A percentile compares a stretch with the other conserved stretches of the same genome.
Evolutionary conservation across 2,797 vertebrate species (phyloP).

Genomic region (Anas capensis): DNA sequence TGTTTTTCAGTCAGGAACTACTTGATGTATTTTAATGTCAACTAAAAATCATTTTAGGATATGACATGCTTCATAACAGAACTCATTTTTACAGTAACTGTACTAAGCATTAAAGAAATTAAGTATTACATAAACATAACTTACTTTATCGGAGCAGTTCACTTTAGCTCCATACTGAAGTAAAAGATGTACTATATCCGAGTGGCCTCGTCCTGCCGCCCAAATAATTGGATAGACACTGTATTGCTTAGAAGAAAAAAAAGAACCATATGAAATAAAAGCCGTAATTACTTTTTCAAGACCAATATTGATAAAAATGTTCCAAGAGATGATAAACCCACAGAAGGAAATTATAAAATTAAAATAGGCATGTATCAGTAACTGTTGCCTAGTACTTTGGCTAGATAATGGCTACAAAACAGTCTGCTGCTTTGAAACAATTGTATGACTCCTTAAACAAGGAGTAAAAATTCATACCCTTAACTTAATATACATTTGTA

Average conservation of each 20-base stretch:
- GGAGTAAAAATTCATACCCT: background rate
- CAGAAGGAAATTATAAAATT: background rate
- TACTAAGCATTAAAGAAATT: background rate
- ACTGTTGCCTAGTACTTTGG: background rate
- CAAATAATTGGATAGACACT: slow-evolving; percentile 98
- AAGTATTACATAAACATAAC: background rate
- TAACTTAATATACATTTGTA: background rate
- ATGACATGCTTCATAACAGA: background rate
- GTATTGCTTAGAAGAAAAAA: slow-evolving; percentile 86
- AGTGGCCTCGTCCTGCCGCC: slow-evolving; percentile 95
- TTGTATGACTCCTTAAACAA: background rate
- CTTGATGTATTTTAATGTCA: background rate
- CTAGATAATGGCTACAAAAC: background rate
- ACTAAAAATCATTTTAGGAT: background rate
- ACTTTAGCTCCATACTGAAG: slow-evolving; percentile 92
- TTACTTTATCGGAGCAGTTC: slow-evolving; percentile 98
- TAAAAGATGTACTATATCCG: slow-evolving; percentile 89
- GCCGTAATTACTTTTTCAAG: background rate
- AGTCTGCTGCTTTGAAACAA: background rate
- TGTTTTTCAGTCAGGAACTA: background rate
- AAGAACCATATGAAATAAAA: background rate
- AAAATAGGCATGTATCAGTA: background rate
- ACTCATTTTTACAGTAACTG: background rate
- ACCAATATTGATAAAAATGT: background rate
- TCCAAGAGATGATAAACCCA: background rate